phyloP scores from a whole-genome alignment of 2,113 vertebrate species.

The Reinhardtius hippoglossoides region DNA sequence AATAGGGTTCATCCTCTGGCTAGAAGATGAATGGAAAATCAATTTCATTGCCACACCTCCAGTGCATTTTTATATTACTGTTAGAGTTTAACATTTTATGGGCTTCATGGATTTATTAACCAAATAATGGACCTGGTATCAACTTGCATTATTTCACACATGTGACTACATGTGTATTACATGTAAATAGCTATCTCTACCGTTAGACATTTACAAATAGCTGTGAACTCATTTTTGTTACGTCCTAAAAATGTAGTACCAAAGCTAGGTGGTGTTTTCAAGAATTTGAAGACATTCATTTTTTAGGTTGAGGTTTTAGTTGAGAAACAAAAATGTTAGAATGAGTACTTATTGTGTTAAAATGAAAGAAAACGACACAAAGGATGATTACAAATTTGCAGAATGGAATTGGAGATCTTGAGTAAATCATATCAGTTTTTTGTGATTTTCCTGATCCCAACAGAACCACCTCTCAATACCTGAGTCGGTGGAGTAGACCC shows the following conservation, averaged over 20 bases:
- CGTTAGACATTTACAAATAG: background rate
- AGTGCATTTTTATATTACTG: background rate
- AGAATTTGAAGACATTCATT: too few species aligned
- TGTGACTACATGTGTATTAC: background rate
- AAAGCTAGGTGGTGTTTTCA: too few species aligned
- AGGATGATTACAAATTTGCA: background rate
- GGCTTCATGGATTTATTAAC: background rate
- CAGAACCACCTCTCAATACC: constrained; percentile 77
- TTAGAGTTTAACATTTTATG: background rate
- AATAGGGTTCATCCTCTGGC: background rate
- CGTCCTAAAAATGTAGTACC: background rate
- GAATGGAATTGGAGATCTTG: background rate
- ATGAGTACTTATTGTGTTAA: too few species aligned
- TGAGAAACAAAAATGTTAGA: too few species aligned
- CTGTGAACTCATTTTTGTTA: background rate
- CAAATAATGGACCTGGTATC: background rate
- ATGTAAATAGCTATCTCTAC: background rate
- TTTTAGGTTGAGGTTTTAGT: too few species aligned
- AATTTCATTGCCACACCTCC: background rate
- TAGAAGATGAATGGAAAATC: background rate
- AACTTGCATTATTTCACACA: background rate
- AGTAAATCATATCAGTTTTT: background rate
- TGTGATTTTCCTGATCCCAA: background rate
- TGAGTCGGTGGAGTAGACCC: constrained; percentile 95
- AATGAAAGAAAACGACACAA: background rate